Evolutionary conservation across 1,140 invertebrate species (phyloP).

Genomic region (Orius laevigatus): DNA sequence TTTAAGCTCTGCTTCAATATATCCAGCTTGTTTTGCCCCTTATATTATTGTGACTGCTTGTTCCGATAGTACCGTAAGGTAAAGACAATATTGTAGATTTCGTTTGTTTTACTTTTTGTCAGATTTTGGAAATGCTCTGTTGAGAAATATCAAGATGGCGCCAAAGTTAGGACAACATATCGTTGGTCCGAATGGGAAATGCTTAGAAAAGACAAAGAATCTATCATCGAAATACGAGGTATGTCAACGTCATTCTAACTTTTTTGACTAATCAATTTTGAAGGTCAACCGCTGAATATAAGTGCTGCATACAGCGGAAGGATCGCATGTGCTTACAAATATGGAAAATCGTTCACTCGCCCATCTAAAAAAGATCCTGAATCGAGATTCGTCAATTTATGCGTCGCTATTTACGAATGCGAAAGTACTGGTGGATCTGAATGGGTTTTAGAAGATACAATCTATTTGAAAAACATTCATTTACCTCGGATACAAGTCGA

Average conservation of each 20-base stretch:
- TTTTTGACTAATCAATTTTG: constrained; percentile 12
- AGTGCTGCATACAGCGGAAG: constrained; percentile 93
- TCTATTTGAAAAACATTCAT: constrained; percentile 76
- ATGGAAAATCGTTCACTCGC: constrained; percentile 67
- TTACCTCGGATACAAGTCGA: constrained; percentile 64
- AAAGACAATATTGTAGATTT: constrained; percentile 5
- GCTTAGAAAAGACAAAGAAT: constrained; percentile 65
- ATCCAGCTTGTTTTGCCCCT: constrained; percentile 92
- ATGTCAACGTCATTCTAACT: constrained; percentile 11
- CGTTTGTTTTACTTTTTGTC: constrained; percentile 4
- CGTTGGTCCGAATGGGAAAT: constrained; percentile 82
- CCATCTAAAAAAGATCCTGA: constrained; percentile 60
- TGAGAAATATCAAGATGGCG: constrained; percentile 23
- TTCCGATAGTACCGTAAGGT: constrained; percentile 61
- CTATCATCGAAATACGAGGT: constrained; percentile 71
- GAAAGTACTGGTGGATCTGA: constrained; percentile 94
- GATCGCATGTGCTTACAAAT: constrained; percentile 91
- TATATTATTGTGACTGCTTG: constrained; percentile 91
- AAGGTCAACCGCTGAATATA: constrained; percentile 75
- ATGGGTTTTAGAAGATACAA: constrained; percentile 92
- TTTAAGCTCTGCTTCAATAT: constrained; percentile 93
- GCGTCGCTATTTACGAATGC: constrained; percentile 97
- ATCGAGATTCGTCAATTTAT: constrained; percentile 79
- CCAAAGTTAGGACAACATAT: constrained; percentile 44
- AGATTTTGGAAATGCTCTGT: constrained; percentile 72